Base-by-base conservation (phyloP, 2,113 vertebrate genomes). In the Fukomys damarensis region DNA sequence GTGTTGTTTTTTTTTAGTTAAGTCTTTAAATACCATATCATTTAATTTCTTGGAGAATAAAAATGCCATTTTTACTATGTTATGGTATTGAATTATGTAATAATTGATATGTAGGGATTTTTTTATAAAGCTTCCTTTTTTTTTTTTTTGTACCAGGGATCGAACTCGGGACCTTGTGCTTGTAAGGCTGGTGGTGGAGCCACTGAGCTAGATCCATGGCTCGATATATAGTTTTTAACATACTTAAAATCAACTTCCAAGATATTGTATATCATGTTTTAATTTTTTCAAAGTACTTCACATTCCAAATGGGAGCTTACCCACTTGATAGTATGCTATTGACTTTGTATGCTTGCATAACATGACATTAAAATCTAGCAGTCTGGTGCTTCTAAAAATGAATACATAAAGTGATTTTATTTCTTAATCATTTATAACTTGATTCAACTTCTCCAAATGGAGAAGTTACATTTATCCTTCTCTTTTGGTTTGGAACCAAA, bases 391-490 rank as follows among this genome's bases (percentile, higher is more conserved):
- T 90, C 65, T 87, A 84, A 92, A 94, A 46, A 81, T 84, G 49
- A 92, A 89, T 86, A 41, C 56, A 66, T 93, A 54, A 97, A 82
- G n/a, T 43, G 74, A 28, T 84, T 94, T 89, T 92, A 86, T 68
- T 94, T 81, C 81, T 94, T 96, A 93, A 96, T 97, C 63, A 89
- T 92, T 93, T 86, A 7, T 90, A 93, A 92, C 96, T 97, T 96
- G 95, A 90, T 88, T 91, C 90, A 85, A 30, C 46, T 19, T 91
- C 61, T 72, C n/a, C 7, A 68, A 81, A 80, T 89, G 52, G 82
- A n/a, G n/a, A n/a, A n/a, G n/a, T 89, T 93, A 35, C 28, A 61
- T 89, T 93, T 91, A 26, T 32, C 86, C 65, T 92, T 61, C 35
- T 61, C 5, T 43, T 38, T 91, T 76, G 38, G 30, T 80, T 93